These are phyloP conservation scores for Proisotoma minuta DNA, from an alignment of 2,888 invertebrate species.

Conservation along the genomic window DNA sequence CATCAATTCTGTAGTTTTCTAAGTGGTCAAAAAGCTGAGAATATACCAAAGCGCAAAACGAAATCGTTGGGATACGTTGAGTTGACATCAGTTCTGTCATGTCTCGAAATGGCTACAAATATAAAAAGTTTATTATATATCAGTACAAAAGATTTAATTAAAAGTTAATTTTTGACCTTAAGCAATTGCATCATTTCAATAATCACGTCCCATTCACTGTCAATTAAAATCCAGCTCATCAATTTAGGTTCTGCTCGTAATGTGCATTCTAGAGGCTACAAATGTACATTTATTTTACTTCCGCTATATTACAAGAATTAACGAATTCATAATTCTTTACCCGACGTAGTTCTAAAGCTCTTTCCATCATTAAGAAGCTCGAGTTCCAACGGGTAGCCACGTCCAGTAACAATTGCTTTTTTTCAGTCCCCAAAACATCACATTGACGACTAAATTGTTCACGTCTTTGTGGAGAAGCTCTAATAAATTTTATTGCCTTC, in stretches of 20 bases:
- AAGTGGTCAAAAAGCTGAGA: background rate
- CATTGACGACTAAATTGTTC: slow-evolving; percentile 2
- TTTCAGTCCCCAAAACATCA: background rate
- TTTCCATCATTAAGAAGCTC: slow-evolving; percentile 1
- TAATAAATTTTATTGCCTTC: background rate
- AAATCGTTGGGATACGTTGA: background rate
- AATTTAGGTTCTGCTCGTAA: background rate
- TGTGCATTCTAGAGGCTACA: background rate
- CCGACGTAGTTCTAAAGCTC: background rate
- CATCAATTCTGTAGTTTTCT: background rate
- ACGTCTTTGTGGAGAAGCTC: background rate
- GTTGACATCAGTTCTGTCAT: background rate
- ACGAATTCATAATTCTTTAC: background rate
- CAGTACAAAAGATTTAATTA: too few relatives aligned
- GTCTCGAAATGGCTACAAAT: background rate
- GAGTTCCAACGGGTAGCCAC: slow-evolving; percentile 12
- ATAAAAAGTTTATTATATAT: too few relatives aligned
- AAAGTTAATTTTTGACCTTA: background rate
- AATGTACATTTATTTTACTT: background rate
- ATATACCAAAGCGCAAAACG: background rate
- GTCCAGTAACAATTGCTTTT: slow-evolving; percentile 1
- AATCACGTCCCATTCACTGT: background rate
- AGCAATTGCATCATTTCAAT: background rate
- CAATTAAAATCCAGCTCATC: background rate
- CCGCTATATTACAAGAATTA: background rate